Percentiles rank a stretch among this genome's conserved stretches.
phyloP scores from a whole-genome alignment of 1,140 invertebrate species.

The Brachionus calyciflorus region DNA sequence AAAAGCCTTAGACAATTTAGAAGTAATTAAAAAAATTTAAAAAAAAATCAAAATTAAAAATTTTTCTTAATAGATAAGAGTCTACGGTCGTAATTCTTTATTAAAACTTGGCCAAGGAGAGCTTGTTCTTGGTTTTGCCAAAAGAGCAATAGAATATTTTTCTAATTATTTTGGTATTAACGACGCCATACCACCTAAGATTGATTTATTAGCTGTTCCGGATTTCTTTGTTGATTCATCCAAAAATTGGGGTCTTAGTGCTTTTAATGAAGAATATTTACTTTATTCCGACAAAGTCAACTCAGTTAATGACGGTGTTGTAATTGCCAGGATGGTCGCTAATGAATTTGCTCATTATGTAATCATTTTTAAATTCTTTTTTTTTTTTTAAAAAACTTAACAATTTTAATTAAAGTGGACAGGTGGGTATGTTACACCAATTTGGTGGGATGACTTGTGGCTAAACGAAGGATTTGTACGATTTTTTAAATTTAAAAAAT shows the following conservation, averaged over 20 bases:
- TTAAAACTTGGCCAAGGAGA: not conserved
- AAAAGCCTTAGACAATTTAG: not conserved
- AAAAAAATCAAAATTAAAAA: constrained; percentile 81
- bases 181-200: constrained; percentile 21
- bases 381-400: too few relatives aligned
- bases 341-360: constrained; percentile 77
- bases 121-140: not conserved
- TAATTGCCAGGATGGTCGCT: constrained; percentile 71
- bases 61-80: not conserved
- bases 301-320: constrained; percentile 47
- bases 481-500: constrained; percentile 49
- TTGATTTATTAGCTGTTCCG: constrained; percentile 86
- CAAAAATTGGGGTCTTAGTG: constrained; percentile 89
- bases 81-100: not conserved
- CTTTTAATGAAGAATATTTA: constrained; percentile 77
- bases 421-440: constrained; percentile 75
- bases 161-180: constrained; percentile 8
- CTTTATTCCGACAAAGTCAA: constrained; percentile 66
- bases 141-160: not conserved
- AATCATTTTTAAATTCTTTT: not conserved
- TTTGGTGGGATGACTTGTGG: constrained; percentile 63
- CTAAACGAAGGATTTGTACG: constrained; percentile 62
- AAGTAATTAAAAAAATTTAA: too few relatives aligned
- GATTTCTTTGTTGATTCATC: constrained; percentile 91
- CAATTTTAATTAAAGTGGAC: constrained; percentile 62